Percentiles rank a stretch among this genome's conserved stretches.
These are phyloP conservation scores for Ecliptopera silaceata DNA, from an alignment of 2,888 invertebrate genomes.

Conservation along the genomic window DNA sequence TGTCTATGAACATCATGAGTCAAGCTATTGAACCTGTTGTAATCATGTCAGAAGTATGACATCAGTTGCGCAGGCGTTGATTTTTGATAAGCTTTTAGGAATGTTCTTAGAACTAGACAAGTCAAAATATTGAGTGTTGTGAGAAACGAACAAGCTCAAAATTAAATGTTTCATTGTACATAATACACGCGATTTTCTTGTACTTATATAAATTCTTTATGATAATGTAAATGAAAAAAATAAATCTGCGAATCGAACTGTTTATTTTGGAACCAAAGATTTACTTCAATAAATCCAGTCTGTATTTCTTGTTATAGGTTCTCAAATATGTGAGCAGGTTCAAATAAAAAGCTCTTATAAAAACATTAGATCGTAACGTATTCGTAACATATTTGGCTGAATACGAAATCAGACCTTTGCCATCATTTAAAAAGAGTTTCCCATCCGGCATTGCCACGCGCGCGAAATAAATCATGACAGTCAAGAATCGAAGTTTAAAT, in stretches of 20 bases:
- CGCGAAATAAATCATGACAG: conserved; percentile 39
- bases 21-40: conserved; percentile 19
- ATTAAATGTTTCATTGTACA: no score
- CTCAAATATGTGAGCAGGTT: not conserved
- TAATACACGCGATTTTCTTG: no score
- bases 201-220: no score
- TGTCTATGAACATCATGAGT: conserved; percentile 30
- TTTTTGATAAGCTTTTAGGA: not conserved
- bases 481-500: conserved; percentile 41
- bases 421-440: conserved; percentile 26
- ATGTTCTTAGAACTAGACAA: no score
- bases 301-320: not conserved
- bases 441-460: conserved; percentile 36
- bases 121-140: no score
- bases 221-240: no score
- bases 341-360: conserved; percentile 7
- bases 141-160: no score
- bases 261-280: no score
- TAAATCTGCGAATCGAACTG: no score
- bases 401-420: conserved; percentile 22
- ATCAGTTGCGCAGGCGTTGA: not conserved
- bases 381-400: conserved; percentile 19
- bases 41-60: conserved; percentile 15
- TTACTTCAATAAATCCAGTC: no score
- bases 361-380: conserved; percentile 11